Conservation (phyloP, 2,797 vertebrate genomes). For the Malacoraja senta region DNA sequence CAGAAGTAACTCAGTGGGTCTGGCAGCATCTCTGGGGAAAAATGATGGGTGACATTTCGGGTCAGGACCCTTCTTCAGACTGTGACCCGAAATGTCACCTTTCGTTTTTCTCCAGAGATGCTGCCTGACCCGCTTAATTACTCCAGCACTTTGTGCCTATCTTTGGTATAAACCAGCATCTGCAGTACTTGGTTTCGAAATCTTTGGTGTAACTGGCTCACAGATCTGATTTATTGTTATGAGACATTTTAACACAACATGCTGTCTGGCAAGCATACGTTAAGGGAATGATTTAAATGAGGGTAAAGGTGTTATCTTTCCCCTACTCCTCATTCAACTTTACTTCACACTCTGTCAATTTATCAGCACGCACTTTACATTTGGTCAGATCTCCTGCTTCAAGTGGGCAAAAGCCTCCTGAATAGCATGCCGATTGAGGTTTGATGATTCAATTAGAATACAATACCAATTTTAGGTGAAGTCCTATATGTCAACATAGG, state of each 20-base stretch:
- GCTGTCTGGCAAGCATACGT: neutral
- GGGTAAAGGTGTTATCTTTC: neutral
- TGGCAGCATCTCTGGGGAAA: too few relatives aligned
- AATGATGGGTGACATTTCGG: too few relatives aligned
- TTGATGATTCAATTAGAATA: neutral
- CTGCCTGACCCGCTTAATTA: too few relatives aligned
- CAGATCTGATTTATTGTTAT: neutral
- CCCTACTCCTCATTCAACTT: neutral
- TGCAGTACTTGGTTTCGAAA: too few relatives aligned
- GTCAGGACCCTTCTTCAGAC: too few relatives aligned
- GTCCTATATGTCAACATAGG: too few relatives aligned
- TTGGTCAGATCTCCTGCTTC: neutral
- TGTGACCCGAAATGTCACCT: too few relatives aligned
- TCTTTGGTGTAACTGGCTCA: neutral
- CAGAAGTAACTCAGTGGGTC: too few relatives aligned
- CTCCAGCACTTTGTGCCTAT: too few relatives aligned
- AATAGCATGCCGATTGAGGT: neutral
- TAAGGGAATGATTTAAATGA: neutral
- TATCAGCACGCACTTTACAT: neutral
- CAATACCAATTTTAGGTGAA: too few relatives aligned
- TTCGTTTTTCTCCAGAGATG: too few relatives aligned
- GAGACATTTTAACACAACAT: neutral
- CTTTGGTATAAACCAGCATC: too few relatives aligned
- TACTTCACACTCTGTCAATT: neutral
- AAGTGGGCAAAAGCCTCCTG: neutral